phyloP scores from a whole-genome alignment of 2,113 vertebrate species.

The Festucalex cinctus region DNA sequence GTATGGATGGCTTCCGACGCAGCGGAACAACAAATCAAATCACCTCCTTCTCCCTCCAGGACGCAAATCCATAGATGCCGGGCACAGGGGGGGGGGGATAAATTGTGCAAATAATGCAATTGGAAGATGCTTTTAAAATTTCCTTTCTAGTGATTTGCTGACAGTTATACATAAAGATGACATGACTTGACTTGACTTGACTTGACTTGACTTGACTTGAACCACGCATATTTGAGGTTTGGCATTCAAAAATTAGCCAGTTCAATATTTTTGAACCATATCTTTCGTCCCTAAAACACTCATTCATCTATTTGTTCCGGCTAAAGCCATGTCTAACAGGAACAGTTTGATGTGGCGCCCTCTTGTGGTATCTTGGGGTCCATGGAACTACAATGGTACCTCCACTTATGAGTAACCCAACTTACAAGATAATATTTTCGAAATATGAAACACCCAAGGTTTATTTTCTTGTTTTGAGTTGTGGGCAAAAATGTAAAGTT shows the following conservation, averaged over 20 bases:
- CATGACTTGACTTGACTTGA: too few relatives aligned
- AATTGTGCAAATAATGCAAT: neutral
- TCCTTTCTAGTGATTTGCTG: neutral
- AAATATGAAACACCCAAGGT: too few relatives aligned
- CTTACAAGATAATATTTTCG: too few relatives aligned
- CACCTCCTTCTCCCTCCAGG: slow-evolving; percentile 39
- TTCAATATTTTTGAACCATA: neutral
- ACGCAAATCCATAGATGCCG: neutral
- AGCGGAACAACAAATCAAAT: slow-evolving; percentile 57
- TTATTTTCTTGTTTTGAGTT: neutral
- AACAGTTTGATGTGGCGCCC: neutral
- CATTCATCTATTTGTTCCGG: neutral
- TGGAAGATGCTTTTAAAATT: neutral
- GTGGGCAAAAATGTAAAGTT: too few relatives aligned
- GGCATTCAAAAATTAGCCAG: neutral
- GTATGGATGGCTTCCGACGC: slow-evolving; percentile 47
- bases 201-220: too few relatives aligned
- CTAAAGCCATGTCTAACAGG: neutral
- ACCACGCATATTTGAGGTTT: too few relatives aligned
- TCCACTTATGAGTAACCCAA: neutral
- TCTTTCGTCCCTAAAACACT: neutral
- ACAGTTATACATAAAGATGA: too few relatives aligned
- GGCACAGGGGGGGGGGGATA: neutral
- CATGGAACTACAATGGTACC: neutral
- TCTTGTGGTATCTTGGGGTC: neutral